A percentile compares a stretch with the other conserved stretches of the same genome.
These are phyloP conservation scores for Liolophura sinensis DNA, from an alignment of 1,140 invertebrate species.

Conservation along the genomic window DNA sequence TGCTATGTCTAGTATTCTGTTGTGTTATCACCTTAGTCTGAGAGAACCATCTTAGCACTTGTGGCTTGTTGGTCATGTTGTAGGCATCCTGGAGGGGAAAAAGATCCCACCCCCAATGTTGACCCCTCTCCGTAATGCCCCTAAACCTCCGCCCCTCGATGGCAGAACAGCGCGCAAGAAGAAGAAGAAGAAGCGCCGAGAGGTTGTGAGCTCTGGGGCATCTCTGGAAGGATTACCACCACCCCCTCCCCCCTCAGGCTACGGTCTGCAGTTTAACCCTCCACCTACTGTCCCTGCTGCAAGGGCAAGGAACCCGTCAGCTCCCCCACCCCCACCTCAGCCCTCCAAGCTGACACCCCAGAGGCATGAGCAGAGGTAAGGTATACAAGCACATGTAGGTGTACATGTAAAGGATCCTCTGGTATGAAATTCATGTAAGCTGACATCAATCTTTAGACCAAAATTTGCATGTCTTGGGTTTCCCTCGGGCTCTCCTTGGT, in stretches of 20 bases:
- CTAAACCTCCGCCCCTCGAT: slow-evolving; percentile 30
- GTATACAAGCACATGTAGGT: not conserved
- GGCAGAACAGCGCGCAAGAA: slow-evolving; percentile 37
- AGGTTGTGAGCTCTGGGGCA: slow-evolving; percentile 27
- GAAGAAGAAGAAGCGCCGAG: slow-evolving; percentile 36
- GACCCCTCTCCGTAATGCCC: slow-evolving; percentile 46
- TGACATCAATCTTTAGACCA: too few species aligned
- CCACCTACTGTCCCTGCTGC: slow-evolving; percentile 34
- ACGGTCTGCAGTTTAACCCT: slow-evolving; percentile 44
- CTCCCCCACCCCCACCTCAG: slow-evolving; percentile 29
- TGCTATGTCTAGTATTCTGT: not conserved
- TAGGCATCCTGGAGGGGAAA: slow-evolving; percentile 42
- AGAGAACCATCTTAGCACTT: not conserved
- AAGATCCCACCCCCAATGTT: slow-evolving; percentile 41
- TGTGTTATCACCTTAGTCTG: not conserved
- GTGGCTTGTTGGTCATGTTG: not conserved
- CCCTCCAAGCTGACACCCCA: slow-evolving; percentile 41
- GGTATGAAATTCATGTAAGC: too few species aligned
- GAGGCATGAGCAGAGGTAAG: slow-evolving; percentile 36
- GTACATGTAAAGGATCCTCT: not conserved
- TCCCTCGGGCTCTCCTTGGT: too few species aligned
- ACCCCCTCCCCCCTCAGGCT: slow-evolving; percentile 18
- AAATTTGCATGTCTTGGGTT: not conserved
- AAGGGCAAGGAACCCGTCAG: slow-evolving; percentile 25
- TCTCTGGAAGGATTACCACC: slow-evolving; percentile 34